Percentiles rank a stretch among this genome's conserved stretches.
These are phyloP conservation scores for Mycalesis mineus DNA, from an alignment of 2,888 invertebrate species.

Conservation along the genomic window DNA sequence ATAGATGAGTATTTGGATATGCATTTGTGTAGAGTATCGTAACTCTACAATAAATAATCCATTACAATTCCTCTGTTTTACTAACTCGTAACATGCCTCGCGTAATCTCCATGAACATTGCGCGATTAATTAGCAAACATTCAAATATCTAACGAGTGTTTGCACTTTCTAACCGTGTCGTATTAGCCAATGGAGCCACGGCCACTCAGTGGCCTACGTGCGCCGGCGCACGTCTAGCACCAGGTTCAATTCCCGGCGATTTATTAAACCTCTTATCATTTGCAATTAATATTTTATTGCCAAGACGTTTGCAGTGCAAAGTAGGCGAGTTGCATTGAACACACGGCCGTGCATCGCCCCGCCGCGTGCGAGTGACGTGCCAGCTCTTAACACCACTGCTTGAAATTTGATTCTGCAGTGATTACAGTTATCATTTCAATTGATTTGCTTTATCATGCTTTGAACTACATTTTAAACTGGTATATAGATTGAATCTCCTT, in stretches of 20 bases:
- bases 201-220: constrained; percentile 63
- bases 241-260: constrained; percentile 47
- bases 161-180: constrained; percentile 32
- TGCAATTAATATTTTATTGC: constrained; percentile 32
- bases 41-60: no score
- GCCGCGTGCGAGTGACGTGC: neutral
- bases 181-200: constrained; percentile 39
- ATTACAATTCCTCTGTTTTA: neutral
- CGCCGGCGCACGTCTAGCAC: constrained; percentile 54
- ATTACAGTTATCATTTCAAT: neutral
- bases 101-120: neutral
- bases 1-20: no score
- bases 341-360: neutral
- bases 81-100: neutral
- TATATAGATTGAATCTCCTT: no score
- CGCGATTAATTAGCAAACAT: neutral
- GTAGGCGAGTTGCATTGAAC: constrained; percentile 1
- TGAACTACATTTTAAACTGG: neutral
- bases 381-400: neutral
- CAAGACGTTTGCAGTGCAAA: constrained; percentile 10
- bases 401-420: neutral
- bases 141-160: neutral
- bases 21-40: no score
- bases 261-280: constrained; percentile 44
- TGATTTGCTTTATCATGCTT: neutral